phyloP scores from a whole-genome alignment of 2,797 vertebrate genomes.

The Gobio occitaniae region DNA sequence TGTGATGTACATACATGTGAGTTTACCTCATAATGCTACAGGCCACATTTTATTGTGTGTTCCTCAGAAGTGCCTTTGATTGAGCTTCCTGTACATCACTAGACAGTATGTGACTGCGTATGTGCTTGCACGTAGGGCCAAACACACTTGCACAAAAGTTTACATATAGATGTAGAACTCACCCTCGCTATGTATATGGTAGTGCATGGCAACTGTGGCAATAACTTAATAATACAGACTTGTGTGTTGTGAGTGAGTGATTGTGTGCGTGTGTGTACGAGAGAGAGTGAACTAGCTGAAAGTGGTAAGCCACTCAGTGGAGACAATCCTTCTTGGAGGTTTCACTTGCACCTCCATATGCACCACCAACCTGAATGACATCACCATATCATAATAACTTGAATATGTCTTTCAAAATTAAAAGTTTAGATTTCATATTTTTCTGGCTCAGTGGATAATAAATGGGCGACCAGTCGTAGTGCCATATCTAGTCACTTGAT shows the following conservation, averaged over 20 bases:
- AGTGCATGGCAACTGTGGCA: conserved; percentile 70
- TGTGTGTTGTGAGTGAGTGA: conserved; percentile 37
- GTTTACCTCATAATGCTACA: conserved; percentile 51
- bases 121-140: conserved; percentile 59
- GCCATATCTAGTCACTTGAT: conserved; percentile 71
- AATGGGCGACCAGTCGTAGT: conserved; percentile 55
- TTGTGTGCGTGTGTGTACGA: conserved; percentile 64
- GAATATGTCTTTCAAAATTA: conserved; percentile 20
- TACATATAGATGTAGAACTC: conserved; percentile 61
- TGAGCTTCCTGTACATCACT: conserved; percentile 67
- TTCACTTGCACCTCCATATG: conserved; percentile 30
- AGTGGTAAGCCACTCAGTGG: conserved; percentile 58
- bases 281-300: conserved; percentile 8
- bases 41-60: conserved; percentile 49
- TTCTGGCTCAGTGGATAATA: conserved; percentile 44
- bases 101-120: conserved; percentile 52
- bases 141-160: conserved; percentile 64
- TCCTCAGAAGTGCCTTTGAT: conserved; percentile 75
- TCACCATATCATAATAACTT: conserved; percentile 55
- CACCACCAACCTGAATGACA: conserved; percentile 46
- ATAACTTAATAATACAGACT: conserved; percentile 66
- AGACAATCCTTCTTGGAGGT: conserved; percentile 73
- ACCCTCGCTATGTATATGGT: conserved; percentile 59
- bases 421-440: conserved; percentile 30
- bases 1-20: conserved; percentile 66